A percentile compares a stretch with the other conserved stretches of the same genome.
These are phyloP conservation scores for Eulemur albifrons DNA, from an alignment of 2,797 vertebrate species.

Conservation along the genomic window DNA sequence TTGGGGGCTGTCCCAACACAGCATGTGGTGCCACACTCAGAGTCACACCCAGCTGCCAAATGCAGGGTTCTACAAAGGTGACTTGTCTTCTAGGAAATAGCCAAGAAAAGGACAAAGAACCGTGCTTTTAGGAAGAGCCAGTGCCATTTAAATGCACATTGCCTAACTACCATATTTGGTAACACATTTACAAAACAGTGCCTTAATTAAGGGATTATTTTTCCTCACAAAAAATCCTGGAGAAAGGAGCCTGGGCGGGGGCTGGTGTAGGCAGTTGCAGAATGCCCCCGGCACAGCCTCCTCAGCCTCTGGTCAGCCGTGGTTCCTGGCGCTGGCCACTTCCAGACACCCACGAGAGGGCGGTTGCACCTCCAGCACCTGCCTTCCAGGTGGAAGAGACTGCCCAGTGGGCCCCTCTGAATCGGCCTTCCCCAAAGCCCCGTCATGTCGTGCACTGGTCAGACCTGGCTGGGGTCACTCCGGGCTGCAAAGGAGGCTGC, in stretches of 20 bases:
- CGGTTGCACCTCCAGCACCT: rapidly evolving
- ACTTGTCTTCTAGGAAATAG: neutral
- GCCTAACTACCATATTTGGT: neutral
- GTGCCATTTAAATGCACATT: neutral
- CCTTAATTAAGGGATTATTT: neutral
- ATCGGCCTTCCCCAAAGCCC: neutral
- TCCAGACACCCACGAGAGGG: rapidly evolving
- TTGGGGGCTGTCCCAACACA: neutral
- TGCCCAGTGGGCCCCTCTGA: rapidly evolving
- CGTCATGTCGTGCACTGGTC: rapidly evolving
- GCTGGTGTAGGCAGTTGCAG: too few relatives aligned
- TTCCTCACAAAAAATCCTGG: neutral
- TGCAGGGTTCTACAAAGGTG: neutral
- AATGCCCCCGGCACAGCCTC: rapidly evolving
- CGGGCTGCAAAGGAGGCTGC: neutral
- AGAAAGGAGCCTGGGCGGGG: neutral
- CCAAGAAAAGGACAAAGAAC: too few relatives aligned
- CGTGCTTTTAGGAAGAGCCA: neutral
- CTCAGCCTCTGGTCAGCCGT: neutral
- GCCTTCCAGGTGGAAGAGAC: neutral
- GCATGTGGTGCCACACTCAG: neutral
- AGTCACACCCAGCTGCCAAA: neutral
- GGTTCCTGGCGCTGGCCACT: rapidly evolving
- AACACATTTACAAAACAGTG: neutral
- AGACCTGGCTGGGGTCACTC: neutral